A percentile compares a stretch with the other conserved stretches of the same genome.
These are phyloP conservation scores for Caenorhabditis elegans DNA, from an alignment of 1,140 invertebrate species.

Conservation along the genomic window DNA sequence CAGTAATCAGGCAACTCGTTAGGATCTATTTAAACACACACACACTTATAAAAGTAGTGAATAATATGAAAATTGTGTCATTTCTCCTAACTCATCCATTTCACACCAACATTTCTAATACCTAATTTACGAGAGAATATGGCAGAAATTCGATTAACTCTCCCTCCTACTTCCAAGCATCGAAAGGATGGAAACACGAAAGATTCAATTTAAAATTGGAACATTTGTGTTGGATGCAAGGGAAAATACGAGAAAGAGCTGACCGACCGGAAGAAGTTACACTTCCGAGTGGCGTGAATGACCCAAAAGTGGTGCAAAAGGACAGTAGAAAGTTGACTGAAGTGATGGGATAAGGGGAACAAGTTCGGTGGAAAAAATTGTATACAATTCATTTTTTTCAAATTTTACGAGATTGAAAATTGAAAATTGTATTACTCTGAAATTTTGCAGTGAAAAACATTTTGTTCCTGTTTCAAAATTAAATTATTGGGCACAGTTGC, in stretches of 20 bases:
- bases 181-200: neutral
- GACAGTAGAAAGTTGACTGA: no score
- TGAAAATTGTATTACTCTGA: no score
- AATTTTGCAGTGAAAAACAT: no score
- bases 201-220: conserved; percentile 30
- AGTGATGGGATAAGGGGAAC: neutral
- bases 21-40: no score
- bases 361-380: neutral
- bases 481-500: no score
- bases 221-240: neutral
- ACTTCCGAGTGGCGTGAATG: conserved; percentile 23
- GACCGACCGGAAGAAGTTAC: conserved; percentile 21
- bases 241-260: neutral
- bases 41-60: no score
- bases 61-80: no score
- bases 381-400: no score
- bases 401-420: no score
- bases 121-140: conserved; percentile 28
- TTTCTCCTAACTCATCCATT: no score
- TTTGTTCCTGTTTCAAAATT: no score
- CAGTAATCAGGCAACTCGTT: no score
- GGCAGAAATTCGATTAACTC: conserved; percentile 23
- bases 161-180: neutral
- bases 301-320: neutral
- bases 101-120: conserved; percentile 21